These are phyloP conservation scores for Latrodectus geometricus DNA, from an alignment of 1,140 invertebrate species.

Conservation along the genomic window DNA sequence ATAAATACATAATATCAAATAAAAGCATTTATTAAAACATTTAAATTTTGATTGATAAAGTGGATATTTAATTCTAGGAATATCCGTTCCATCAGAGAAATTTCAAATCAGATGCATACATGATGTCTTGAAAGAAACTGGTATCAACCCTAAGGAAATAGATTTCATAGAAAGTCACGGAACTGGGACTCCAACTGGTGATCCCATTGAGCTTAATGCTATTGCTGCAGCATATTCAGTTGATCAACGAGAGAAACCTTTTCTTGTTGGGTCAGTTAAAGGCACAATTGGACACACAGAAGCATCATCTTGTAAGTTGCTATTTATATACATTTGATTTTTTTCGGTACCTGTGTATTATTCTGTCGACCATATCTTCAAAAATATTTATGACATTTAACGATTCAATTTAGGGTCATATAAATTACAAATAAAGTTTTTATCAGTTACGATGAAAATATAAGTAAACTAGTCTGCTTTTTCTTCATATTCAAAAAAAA, in stretches of 20 bases:
- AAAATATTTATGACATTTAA: no score
- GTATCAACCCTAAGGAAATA: not conserved
- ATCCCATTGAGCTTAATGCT: constrained; percentile 81
- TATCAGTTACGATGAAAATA: no score
- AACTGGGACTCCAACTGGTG: constrained; percentile 83
- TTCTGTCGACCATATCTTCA: no score
- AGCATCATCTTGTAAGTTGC: constrained; percentile 66
- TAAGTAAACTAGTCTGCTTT: no score
- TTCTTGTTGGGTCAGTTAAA: constrained; percentile 90
- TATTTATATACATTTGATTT: not conserved
- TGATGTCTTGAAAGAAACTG: not conserved
- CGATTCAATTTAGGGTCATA: no score
- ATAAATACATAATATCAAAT: no score
- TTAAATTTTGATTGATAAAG: no score
- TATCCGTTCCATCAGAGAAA: constrained; percentile 27
- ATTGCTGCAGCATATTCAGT: not conserved
- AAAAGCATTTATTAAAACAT: no score
- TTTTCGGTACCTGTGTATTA: no score
- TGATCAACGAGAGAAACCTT: constrained; percentile 71
- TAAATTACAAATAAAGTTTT: no score
- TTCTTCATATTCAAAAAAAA: no score
- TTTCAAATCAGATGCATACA: not conserved
- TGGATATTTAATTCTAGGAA: not conserved
- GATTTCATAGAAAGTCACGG: constrained; percentile 95
- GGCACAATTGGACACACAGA: constrained; percentile 95